Base-by-base conservation (phyloP, 2,888 invertebrate genomes). In the Spatulosminthurus flaviceps region DNA sequence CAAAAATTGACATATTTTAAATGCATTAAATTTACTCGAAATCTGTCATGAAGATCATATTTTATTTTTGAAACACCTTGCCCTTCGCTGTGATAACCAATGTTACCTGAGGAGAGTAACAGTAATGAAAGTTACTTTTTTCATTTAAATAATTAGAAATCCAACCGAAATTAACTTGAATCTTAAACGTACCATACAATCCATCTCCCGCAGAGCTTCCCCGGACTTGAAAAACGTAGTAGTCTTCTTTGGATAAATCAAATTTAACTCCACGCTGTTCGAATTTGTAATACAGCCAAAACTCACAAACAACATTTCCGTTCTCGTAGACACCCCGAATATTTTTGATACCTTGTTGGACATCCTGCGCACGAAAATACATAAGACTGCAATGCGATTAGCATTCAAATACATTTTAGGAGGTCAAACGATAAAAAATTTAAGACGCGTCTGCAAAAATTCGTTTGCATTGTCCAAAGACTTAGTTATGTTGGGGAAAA, bases 41-140 rank as follows among this genome's bases (percentile, higher is more conserved):
- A 73, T 19, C 26, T 24, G 28, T 60, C 7, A 29, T 73, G 22
- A 0, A 73, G 21, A 16, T 60, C 28, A 34, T 73, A 73, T 60
- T 28, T 26, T 28, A 16, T 28, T 26, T 61, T 60, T 16, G 43
- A 60, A 9, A 24, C 24, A 29, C n/a, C n/a, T 1, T 60, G 0
- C 0, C 73, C 73, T 21, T 73, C 73, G 34, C 60, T 51, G 28
- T 73, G 73, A 28, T 73, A 73, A 5, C 42, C n/a, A 28, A 73
- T 28, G 16, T 73, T 73, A 4, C 73, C 73, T 73, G 13, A 41
- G 13, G 41, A 7, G 7, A 13, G 41, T 9, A 41, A 41, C 13
- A 13, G 9, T 9, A 41, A n/a, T n/a, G n/a, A n/a, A n/a, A n/a
- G n/a, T n/a, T n/a, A n/a, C n/a, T n/a, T n/a, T n/a, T n/a, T n/a